These are phyloP conservation scores for Archips xylosteana DNA, from an alignment of 2,888 invertebrate species.

Conservation along the genomic window DNA sequence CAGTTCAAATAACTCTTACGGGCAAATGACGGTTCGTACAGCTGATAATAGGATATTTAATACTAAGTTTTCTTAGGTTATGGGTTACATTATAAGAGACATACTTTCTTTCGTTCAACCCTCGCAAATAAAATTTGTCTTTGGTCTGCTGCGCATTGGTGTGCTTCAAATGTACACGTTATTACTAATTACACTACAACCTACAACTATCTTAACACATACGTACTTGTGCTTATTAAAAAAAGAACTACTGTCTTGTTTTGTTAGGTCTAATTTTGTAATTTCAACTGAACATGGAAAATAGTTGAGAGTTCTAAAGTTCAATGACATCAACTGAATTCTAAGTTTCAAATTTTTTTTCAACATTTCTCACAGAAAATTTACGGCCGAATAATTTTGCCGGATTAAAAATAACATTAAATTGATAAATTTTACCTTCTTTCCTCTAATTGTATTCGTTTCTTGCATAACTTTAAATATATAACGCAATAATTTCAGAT, in stretches of 20 bases:
- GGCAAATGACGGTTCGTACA: background rate
- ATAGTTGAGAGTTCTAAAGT: background rate
- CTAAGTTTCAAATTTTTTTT: background rate
- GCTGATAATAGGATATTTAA: background rate
- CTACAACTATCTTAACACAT: too few species aligned
- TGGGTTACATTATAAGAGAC: slow-evolving; percentile 64
- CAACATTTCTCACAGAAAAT: background rate
- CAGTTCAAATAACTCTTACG: background rate
- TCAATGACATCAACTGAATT: background rate
- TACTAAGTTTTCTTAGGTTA: slow-evolving; percentile 25
- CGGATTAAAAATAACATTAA: background rate
- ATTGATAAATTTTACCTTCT: background rate
- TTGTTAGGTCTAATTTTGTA: background rate
- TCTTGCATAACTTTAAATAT: background rate
- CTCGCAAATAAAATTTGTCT: slow-evolving; percentile 68
- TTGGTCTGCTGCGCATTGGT: slow-evolving; percentile 49
- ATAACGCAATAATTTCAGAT: slow-evolving; percentile 5
- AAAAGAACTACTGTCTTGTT: too few species aligned
- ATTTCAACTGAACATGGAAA: background rate
- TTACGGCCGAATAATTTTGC: background rate
- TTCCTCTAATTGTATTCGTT: background rate
- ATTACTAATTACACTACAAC: slow-evolving; percentile 19
- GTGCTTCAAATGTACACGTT: slow-evolving; percentile 43
- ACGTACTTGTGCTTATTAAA: too few species aligned
- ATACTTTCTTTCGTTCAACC: slow-evolving; percentile 80